phyloP scores from a whole-genome alignment of 1,140 invertebrate species.

The Penaeus vannamei region DNA sequence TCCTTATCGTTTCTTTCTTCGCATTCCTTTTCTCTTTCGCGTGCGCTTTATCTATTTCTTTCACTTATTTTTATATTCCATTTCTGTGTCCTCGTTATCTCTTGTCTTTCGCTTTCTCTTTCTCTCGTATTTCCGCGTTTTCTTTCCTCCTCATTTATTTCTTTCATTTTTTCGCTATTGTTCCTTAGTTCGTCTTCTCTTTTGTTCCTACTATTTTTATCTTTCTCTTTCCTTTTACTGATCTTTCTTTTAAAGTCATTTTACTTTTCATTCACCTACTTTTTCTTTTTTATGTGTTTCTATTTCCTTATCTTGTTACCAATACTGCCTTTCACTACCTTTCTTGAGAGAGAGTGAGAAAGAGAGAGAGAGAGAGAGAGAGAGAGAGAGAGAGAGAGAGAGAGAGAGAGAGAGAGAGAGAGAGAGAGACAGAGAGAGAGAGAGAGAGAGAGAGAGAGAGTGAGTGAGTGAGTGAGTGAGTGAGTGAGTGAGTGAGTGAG shows the following conservation, averaged over 20 bases:
- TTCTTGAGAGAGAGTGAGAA: background rate
- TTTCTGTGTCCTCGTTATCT: constrained; percentile 10
- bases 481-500: constrained; percentile 17
- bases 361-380: too few relatives aligned
- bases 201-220: too few relatives aligned
- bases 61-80: constrained; percentile 23
- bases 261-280: too few relatives aligned
- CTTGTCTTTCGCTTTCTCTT: background rate
- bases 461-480: background rate
- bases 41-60: background rate
- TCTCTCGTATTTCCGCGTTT: too few relatives aligned
- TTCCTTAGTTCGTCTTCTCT: too few relatives aligned
- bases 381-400: background rate
- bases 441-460: background rate
- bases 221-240: too few relatives aligned
- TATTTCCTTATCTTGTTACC: too few relatives aligned
- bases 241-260: too few relatives aligned
- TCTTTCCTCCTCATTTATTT: too few relatives aligned
- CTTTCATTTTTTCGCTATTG: too few relatives aligned
- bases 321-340: background rate
- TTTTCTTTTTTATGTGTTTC: too few relatives aligned
- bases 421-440: background rate
- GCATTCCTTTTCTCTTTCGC: background rate
- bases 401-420: background rate
- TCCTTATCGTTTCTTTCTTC: too few relatives aligned